Evolutionary conservation across 2,797 vertebrate species (phyloP).

Genomic region (Alcedo atthis): DNA sequence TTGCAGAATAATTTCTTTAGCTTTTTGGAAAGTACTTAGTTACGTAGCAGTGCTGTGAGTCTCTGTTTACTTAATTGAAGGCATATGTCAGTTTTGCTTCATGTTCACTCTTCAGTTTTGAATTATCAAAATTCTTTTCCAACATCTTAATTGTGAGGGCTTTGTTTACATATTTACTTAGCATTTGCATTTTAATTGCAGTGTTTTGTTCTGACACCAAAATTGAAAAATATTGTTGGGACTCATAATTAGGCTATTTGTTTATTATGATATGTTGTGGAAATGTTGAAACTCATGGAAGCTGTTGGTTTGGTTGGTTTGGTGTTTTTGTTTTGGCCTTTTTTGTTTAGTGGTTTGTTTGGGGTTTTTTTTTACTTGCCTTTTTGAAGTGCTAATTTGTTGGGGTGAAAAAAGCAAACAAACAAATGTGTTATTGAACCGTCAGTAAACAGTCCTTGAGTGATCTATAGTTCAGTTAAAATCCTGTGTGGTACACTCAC

Average conservation of each 20-base stretch:
- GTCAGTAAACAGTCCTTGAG: neutral
- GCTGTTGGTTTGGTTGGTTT: neutral
- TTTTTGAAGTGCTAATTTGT: neutral
- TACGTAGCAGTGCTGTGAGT: neutral
- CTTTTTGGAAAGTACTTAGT: neutral
- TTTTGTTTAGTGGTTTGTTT: neutral
- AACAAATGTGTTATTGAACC: neutral
- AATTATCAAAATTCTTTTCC: neutral
- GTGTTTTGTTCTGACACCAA: neutral
- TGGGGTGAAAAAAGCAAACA: neutral
- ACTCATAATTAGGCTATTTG: neutral
- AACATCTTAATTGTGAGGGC: neutral
- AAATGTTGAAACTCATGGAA: neutral
- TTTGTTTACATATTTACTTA: neutral
- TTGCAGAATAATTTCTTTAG: neutral
- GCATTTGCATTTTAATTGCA: neutral
- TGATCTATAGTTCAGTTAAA: neutral
- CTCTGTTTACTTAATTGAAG: neutral
- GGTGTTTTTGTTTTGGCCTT: neutral
- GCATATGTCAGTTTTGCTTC: neutral
- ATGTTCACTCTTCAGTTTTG: neutral
- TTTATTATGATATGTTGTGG: neutral
- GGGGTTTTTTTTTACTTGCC: neutral
- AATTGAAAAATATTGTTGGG: neutral
- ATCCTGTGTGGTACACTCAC: neutral